Base-by-base conservation (phyloP, 2,113 vertebrate genomes). In the Xerus inauris region DNA sequence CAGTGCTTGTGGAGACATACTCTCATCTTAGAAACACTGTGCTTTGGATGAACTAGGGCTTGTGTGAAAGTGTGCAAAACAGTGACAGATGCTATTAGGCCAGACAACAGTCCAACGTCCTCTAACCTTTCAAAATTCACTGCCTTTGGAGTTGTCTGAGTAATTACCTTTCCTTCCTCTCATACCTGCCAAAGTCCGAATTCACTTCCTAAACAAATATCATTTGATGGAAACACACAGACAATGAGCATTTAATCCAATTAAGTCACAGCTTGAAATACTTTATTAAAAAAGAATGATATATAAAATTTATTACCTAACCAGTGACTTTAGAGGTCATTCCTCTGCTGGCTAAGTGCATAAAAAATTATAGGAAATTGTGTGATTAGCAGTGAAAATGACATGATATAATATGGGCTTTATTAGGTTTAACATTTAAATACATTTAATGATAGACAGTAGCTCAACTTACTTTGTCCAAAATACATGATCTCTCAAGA, bases 301-400 rank as follows among this genome's bases (percentile, higher is more conserved):
- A 97, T 96, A 94, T 97, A 98, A 97, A 98, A 98, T 98, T 98
- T 98, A 98, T 98, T 98, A 90, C 88, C 94, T 94, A 97, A 59
- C 95, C 97, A 96, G 97, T 94, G 97, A 98, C 96, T 98, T 98
- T 97, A 96, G 98, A 98, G 98, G 98, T 98, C 97, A 98, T 72
- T 97, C 94, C 92, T 97, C 97, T 98, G 94, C 95, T 97, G 97
- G 97, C 57, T 96, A 95, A 98, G 97, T 98, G 97, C 97, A 98
- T 98, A 93, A 97, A 97, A 98, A 97, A 98, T 98, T 87, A 98
- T 92, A 97, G 95, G 93, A 96, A 97, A 98, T 98, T 97, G 96
- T 98, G 93, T 98, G 96, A 98, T 98, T 98, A 98, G 47, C 96
- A 97, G 79, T 96, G 96, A 98, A 98, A 98, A 84, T 95, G 95